A percentile compares a stretch with the other conserved stretches of the same genome.
phyloP scores from a whole-genome alignment of 2,113 vertebrate genomes.

The Bambusicola thoracicus region DNA sequence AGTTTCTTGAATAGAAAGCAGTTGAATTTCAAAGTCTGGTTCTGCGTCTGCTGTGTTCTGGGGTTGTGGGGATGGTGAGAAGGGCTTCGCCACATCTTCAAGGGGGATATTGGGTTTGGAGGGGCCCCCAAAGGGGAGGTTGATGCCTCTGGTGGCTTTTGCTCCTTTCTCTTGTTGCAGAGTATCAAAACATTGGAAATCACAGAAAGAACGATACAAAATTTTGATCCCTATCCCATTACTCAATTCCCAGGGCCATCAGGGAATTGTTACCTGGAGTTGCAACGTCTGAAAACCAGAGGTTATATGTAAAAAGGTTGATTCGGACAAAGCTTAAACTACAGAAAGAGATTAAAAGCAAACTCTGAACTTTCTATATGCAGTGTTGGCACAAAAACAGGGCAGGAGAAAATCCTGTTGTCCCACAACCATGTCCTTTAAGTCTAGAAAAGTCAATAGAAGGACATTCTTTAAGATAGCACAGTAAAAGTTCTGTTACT shows the following conservation, averaged over 20 bases:
- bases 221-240: not conserved
- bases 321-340: not conserved
- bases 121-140: not conserved
- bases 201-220: rapidly evolving
- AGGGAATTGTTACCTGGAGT: not conserved
- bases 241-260: rapidly evolving
- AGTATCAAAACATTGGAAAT: not conserved
- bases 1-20: slow-evolving; percentile 56
- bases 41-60: not conserved
- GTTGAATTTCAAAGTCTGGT: not conserved
- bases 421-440: not conserved
- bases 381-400: not conserved
- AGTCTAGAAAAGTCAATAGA: not conserved
- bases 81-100: rapidly evolving
- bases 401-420: not conserved
- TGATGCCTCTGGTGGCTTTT: rapidly evolving
- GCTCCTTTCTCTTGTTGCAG: not conserved
- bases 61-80: rapidly evolving
- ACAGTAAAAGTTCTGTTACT: too few species aligned
- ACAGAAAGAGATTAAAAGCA: not conserved
- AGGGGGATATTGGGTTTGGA: not conserved
- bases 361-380: rapidly evolving
- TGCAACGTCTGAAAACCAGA: rapidly evolving
- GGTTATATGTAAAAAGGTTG: not conserved
- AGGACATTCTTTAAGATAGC: too few species aligned